Evolutionary conservation across 2,888 invertebrate species (phyloP).

Genomic region (Deroplatys truncata): DNA sequence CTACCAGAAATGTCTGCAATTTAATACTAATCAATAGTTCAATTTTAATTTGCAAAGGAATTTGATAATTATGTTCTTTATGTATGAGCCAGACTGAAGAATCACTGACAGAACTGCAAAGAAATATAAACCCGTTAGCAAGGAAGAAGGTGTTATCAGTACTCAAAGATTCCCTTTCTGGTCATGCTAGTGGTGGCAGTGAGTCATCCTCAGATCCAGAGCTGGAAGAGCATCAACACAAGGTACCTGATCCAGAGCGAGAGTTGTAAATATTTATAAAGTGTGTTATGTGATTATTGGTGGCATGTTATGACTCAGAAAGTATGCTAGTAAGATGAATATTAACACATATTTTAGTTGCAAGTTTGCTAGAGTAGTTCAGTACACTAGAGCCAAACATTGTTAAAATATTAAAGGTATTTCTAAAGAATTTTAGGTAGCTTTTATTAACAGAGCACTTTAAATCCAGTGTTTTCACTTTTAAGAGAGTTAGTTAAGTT

Average conservation of each 20-base stretch:
- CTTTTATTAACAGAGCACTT: too few relatives aligned
- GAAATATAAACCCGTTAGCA: slow-evolving; percentile 54
- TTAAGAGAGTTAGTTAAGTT: too few relatives aligned
- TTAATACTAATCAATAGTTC: neutral
- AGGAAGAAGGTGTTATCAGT: slow-evolving; percentile 52
- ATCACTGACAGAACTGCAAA: slow-evolving; percentile 68
- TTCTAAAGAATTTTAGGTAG: too few relatives aligned
- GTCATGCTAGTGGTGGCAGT: neutral
- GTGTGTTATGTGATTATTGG: neutral
- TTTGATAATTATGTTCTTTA: neutral
- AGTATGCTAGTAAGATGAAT: neutral
- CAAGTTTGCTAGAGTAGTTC: neutral
- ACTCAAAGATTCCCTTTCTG: slow-evolving; percentile 38
- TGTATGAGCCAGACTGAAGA: slow-evolving; percentile 62
- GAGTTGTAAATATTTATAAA: neutral
- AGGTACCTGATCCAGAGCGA: neutral
- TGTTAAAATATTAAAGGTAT: too few relatives aligned
- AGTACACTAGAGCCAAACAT: too few relatives aligned
- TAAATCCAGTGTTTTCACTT: too few relatives aligned
- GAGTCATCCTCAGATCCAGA: neutral
- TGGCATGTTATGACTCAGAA: neutral
- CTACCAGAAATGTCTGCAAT: too few relatives aligned
- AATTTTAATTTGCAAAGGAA: neutral
- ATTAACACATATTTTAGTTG: neutral
- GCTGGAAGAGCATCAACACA: neutral